Percentiles rank a stretch among this genome's conserved stretches.
Evolutionary conservation across 2,888 invertebrate species (phyloP).

Genomic region (Microplitis deprimator): DNA sequence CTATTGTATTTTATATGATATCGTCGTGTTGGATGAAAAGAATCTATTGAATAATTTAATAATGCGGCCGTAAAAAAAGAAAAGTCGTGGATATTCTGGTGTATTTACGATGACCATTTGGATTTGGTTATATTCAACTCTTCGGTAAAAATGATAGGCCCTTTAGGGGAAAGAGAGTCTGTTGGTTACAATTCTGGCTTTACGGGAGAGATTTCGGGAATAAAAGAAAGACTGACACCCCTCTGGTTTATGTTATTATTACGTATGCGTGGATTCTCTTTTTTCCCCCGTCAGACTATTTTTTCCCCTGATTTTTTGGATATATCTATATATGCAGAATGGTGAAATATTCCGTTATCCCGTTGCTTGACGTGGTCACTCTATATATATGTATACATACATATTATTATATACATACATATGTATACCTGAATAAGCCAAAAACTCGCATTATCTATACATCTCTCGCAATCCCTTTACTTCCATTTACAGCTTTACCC

Average conservation of each 20-base stretch:
- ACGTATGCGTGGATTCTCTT: slow-evolving; percentile 64
- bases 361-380: slow-evolving; percentile 24
- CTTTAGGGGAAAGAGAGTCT: slow-evolving; percentile 46
- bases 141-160: slow-evolving; percentile 46
- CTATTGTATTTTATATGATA: slow-evolving; percentile 11
- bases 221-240: slow-evolving; percentile 62
- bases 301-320: slow-evolving; percentile 23
- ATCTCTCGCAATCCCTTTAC: not conserved
- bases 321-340: slow-evolving; percentile 36
- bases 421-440: slow-evolving; percentile 22
- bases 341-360: slow-evolving; percentile 55
- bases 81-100: slow-evolving; percentile 62
- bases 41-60: slow-evolving; percentile 4
- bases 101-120: slow-evolving; percentile 1
- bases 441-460: slow-evolving; percentile 28
- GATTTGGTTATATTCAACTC: slow-evolving; percentile 35
- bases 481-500: slow-evolving; percentile 6
- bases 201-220: slow-evolving; percentile 60
- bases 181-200: slow-evolving; percentile 62
- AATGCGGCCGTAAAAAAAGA: slow-evolving; percentile 51
- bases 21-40: not conserved
- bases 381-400: not conserved
- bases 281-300: slow-evolving; percentile 42
- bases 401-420: not conserved
- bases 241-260: slow-evolving; percentile 65